A percentile compares a stretch with the other conserved stretches of the same genome.
These are phyloP conservation scores for Lamellibrachia luymesi DNA, from an alignment of 1,140 invertebrate species.

Conservation along the genomic window DNA sequence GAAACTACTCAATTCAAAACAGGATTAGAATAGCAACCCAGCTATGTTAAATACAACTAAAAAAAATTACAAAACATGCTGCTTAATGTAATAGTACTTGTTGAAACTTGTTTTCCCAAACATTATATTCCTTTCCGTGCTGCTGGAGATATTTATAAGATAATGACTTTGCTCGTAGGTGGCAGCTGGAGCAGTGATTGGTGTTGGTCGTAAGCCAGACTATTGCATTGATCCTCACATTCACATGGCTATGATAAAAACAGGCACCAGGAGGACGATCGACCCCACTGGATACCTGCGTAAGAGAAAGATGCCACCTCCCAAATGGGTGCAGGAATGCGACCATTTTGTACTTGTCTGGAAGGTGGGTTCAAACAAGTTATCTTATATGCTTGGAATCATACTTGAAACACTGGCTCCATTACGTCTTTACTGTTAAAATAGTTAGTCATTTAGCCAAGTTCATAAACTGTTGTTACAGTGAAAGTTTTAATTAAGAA, in stretches of 20 bases:
- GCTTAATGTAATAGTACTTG: background rate
- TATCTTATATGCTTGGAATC: background rate
- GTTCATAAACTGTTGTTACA: no score
- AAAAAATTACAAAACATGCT: no score
- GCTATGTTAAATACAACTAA: no score
- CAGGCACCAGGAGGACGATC: background rate
- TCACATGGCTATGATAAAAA: slow-evolving; percentile 6
- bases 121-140: background rate
- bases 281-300: background rate
- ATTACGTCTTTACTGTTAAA: no score
- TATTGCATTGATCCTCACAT: slow-evolving; percentile 7
- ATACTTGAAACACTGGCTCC: no score
- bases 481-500: no score
- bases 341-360: background rate
- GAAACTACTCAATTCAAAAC: no score
- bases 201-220: background rate
- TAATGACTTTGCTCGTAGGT: background rate
- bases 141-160: background rate
- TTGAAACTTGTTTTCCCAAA: background rate
- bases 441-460: no score
- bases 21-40: no score
- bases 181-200: slow-evolving; percentile 8
- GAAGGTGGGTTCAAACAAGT: background rate
- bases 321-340: slow-evolving; percentile 12
- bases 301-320: background rate